phyloP scores from a whole-genome alignment of 1,140 invertebrate species.

The Bombus confusus region DNA sequence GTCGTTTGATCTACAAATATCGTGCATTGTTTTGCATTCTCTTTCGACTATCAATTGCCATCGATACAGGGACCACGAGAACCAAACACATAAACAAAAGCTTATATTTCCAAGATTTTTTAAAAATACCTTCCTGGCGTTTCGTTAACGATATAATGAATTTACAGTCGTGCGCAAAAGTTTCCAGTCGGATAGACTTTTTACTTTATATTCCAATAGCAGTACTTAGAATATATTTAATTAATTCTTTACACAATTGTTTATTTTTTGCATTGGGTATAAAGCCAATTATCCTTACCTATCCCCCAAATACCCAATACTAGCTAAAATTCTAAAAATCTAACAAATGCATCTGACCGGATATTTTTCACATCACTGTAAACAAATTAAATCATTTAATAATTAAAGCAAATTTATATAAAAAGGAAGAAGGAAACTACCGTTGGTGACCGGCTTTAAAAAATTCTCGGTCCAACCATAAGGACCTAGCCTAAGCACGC shows the following conservation, averaged over 20 bases:
- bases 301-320: no score
- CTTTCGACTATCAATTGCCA: neutral
- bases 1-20: conserved; percentile 33
- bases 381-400: neutral
- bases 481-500: neutral
- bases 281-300: no score
- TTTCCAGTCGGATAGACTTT: neutral
- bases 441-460: neutral
- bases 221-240: neutral
- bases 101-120: neutral
- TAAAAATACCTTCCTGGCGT: neutral
- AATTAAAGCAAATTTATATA: neutral
- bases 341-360: neutral
- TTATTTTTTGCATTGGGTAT: no score
- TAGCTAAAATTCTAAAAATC: no score
- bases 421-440: neutral
- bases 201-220: neutral
- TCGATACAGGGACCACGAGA: neutral
- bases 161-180: neutral
- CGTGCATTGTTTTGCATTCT: conserved; percentile 13
- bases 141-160: neutral
- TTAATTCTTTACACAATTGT: no score
- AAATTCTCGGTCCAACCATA: neutral
- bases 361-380: neutral
- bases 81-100: neutral